These are phyloP conservation scores for Anguilla rostrata DNA, from an alignment of 2,113 vertebrate species.

Conservation along the genomic window DNA sequence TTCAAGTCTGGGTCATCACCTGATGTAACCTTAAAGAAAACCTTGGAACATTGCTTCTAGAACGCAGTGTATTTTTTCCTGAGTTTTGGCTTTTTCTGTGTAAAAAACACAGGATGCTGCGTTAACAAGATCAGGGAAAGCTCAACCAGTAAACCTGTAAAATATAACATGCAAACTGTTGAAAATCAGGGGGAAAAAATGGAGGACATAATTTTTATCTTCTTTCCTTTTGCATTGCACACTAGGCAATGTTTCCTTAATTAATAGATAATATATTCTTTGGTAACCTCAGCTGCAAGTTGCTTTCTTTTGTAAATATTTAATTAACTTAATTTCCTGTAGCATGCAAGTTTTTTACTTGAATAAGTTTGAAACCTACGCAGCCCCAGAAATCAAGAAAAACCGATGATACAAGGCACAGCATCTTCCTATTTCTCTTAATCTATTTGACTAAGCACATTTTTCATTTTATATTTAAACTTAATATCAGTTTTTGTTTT, in stretches of 20 bases:
- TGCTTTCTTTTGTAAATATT: background rate
- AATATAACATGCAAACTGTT: background rate
- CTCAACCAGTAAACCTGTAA: too few species aligned
- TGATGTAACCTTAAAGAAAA: too few species aligned
- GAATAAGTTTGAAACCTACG: background rate
- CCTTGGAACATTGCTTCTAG: too few species aligned
- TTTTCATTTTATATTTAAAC: background rate
- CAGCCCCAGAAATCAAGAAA: background rate
- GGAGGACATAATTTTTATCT: background rate
- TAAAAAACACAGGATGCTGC: too few species aligned
- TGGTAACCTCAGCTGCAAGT: background rate
- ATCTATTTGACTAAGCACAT: background rate
- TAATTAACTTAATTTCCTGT: background rate
- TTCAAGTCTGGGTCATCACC: too few species aligned
- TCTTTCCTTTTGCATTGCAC: background rate
- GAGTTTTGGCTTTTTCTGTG: too few species aligned
- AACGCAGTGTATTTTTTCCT: too few species aligned
- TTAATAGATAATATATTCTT: too few species aligned
- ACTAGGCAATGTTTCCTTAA: background rate
- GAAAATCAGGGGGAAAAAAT: background rate
- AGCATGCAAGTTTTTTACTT: background rate
- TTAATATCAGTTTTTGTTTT: background rate
- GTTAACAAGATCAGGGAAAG: too few species aligned
- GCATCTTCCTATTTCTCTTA: background rate
- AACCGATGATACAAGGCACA: too few species aligned